Percentiles rank a stretch among this genome's conserved stretches.
phyloP scores from a whole-genome alignment of 2,113 vertebrate species.

The Nicator chloris region DNA sequence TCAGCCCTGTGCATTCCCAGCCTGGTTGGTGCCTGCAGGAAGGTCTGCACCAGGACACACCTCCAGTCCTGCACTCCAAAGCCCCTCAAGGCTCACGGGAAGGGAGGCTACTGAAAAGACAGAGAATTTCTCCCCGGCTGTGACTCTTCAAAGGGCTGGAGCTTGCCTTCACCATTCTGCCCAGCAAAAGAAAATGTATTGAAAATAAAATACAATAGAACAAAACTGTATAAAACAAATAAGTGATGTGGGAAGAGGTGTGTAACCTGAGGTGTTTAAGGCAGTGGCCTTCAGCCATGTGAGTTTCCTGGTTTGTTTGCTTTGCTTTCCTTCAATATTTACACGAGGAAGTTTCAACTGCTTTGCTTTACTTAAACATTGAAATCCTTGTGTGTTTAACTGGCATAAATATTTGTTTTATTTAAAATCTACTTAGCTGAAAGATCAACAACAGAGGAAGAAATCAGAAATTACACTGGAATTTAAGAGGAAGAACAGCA shows the following conservation, averaged over 20 bases:
- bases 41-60: not conserved
- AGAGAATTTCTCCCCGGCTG: not conserved
- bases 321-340: not conserved
- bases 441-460: not conserved
- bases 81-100: not conserved
- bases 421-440: slow-evolving; percentile 2
- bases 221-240: not conserved
- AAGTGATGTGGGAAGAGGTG: fast-evolving
- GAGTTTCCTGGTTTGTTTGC: not conserved
- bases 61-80: not conserved
- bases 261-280: not conserved
- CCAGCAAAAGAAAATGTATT: not conserved
- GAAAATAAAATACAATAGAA: not conserved
- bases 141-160: not conserved
- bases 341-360: not conserved
- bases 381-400: not conserved
- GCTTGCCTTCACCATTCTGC: not conserved
- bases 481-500: not conserved
- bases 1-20: no score
- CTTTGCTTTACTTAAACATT: not conserved
- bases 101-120: not conserved
- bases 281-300: not conserved
- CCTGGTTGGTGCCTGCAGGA: not conserved
- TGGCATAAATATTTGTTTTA: slow-evolving; percentile 21
- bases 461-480: not conserved